Conservation (phyloP, 2,888 invertebrate species). For the Dermolepida albohirtum region DNA sequence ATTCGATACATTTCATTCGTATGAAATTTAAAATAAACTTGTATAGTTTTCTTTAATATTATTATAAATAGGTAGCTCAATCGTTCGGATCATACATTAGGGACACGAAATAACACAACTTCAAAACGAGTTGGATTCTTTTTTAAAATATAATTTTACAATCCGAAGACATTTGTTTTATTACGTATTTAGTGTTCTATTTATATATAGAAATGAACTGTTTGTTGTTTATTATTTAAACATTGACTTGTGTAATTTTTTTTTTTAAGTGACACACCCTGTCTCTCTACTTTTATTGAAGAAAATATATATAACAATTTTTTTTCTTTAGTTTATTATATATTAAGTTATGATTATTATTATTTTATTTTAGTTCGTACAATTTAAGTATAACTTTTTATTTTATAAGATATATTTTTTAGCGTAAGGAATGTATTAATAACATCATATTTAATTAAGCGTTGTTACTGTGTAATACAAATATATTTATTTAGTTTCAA, state of each 20-base stretch:
- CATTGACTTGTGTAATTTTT: constrained; percentile 34
- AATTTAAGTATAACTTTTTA: constrained; percentile 58
- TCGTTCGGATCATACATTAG: constrained; percentile 24
- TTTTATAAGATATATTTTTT: constrained; percentile 59
- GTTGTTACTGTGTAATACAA: constrained; percentile 15
- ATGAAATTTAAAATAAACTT: constrained; percentile 17
- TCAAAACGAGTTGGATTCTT: constrained; percentile 28
- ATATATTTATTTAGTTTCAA: constrained; percentile 24
- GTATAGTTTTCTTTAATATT: constrained; percentile 36
- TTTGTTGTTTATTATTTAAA: constrained; percentile 41
- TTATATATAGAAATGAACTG: constrained; percentile 42
- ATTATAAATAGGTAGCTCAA: constrained; percentile 37
- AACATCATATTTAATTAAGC: constrained; percentile 10
- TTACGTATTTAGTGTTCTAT: constrained; percentile 40
- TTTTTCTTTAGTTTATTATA: constrained; percentile 45
- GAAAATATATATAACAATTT: constrained; percentile 35
- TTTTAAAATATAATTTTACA: constrained; percentile 33
- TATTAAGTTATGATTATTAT: constrained; percentile 55
- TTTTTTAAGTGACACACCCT: constrained; percentile 37
- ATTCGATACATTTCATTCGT: constrained; percentile 12
- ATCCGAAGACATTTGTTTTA: constrained; percentile 37
- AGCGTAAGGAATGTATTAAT: constrained; percentile 61
- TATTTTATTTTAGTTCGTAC: constrained; percentile 59
- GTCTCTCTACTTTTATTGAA: constrained; percentile 45
- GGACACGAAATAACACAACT: not conserved